Evolutionary conservation across 2,113 vertebrate species (phyloP).

Genomic region (Rhinoptilus africanus): DNA sequence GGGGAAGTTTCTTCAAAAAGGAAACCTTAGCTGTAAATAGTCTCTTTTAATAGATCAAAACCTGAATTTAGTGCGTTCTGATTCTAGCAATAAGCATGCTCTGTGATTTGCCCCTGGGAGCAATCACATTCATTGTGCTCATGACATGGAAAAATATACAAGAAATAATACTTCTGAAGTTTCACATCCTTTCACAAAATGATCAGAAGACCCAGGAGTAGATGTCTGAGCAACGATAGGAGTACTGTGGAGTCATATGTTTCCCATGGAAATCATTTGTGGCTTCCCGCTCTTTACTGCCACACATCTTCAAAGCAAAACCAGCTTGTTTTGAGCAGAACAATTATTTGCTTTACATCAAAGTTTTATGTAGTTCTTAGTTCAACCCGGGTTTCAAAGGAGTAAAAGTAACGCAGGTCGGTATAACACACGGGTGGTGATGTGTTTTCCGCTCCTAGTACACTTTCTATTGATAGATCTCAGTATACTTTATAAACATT

Average conservation of each 20-base stretch:
- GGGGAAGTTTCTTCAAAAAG: not conserved
- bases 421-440: not conserved
- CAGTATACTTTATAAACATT: not conserved
- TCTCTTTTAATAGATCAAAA: conserved; percentile 48
- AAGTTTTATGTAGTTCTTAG: conserved; percentile 6
- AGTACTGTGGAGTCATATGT: not conserved
- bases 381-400: conserved; percentile 8
- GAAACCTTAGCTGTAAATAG: conserved; percentile 7
- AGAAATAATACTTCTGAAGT: conserved; percentile 34
- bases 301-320: conserved; percentile 31
- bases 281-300: conserved; percentile 39
- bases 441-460: not conserved
- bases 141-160: conserved; percentile 53
- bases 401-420: not conserved
- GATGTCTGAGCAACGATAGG: conserved; percentile 3
- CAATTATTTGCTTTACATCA: conserved; percentile 42
- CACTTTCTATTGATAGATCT: not conserved
- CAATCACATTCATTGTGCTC: conserved; percentile 24
- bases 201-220: conserved; percentile 25
- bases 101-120: not conserved
- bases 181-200: conserved; percentile 31
- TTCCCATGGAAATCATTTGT: conserved; percentile 42
- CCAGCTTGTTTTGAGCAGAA: not conserved
- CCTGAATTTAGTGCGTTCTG: not conserved
- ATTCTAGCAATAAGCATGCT: not conserved